These are phyloP conservation scores for Hanleya hanleyi DNA, from an alignment of 2,888 invertebrate genomes.

Conservation along the genomic window DNA sequence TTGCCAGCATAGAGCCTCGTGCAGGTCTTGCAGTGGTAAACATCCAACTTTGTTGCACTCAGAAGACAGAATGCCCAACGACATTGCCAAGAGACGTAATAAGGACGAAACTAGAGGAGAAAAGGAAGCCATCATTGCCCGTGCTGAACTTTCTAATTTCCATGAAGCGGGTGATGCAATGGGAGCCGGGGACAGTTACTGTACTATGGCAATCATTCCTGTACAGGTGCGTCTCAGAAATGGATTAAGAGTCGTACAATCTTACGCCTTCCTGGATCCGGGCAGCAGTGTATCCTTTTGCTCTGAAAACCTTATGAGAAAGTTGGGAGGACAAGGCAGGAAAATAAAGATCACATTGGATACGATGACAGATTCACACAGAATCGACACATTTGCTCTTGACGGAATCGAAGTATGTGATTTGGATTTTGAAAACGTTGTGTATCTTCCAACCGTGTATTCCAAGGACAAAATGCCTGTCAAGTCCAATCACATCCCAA, in stretches of 20 bases:
- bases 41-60: slow-evolving; percentile 13
- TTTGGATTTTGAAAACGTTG: slow-evolving; percentile 6
- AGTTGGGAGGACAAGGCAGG: slow-evolving; percentile 4
- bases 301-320: not conserved
- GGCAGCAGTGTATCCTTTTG: slow-evolving; percentile 24
- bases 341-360: slow-evolving; percentile 6
- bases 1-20: not conserved
- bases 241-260: not conserved
- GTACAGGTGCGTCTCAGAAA: slow-evolving; percentile 7
- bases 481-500: slow-evolving; percentile 22
- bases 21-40: not conserved
- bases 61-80: too few species aligned
- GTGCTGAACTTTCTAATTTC: too few species aligned
- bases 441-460: slow-evolving; percentile 28
- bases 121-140: too few species aligned
- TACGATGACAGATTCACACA: slow-evolving; percentile 5
- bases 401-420: slow-evolving; percentile 19
- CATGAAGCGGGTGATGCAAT: too few species aligned
- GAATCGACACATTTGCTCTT: not conserved
- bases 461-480: slow-evolving; percentile 32
- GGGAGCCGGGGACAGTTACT: slow-evolving; percentile 11
- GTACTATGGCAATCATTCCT: slow-evolving; percentile 23
- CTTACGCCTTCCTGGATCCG: slow-evolving; percentile 18
- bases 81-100: too few species aligned
- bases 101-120: too few species aligned